Evolutionary conservation across 2,113 vertebrate genomes (phyloP), one percentile per base, ranked within the genome.

Genomic region (Noturus placidus): DNA sequence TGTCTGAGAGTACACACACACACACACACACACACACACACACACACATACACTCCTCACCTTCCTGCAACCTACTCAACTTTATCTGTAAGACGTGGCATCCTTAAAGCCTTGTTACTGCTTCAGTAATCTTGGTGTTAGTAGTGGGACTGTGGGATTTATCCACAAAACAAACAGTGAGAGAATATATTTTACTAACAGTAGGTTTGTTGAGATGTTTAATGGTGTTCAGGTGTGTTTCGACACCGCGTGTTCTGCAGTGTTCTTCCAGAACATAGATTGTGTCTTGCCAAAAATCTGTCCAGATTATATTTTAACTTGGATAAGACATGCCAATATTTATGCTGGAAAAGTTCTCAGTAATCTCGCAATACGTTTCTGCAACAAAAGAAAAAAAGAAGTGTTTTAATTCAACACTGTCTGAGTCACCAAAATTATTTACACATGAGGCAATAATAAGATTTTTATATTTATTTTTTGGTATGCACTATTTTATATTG

Each of bases 1-100:
- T 81, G 33, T 87, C 87, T 87, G 50, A 85, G 69, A 89, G 90
- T 27, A 1, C 22, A 69, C 33, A 69, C 22, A 27, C 90, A 88
- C 84, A 67, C 87, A 80, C 74, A 54, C 5, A 77, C 56, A 82
- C 52, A 50, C 52, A 74, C 52, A 72, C 65, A 30, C 50, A 78
- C 57, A 84, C 38, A 79, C 50, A 72, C 63, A n/a, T n/a, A 20
- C 30, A 54, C 65, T 20, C 61, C 15, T 72, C 35, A 76, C 14
- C 54, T 8, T 76, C 83, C 14, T 56, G 11, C n/a, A 13, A 11
- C 42, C 27, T 20, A 30, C 17, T 3, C 20, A 5, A 9, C 74
- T 83, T 54, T 17, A 46, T 46, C 69, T 56, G 67, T 82, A 20
- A 38, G 65, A 74, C 20, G 4, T 5, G 10, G 22, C 38, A 42